These are phyloP conservation scores for Pteria penguin DNA, from an alignment of 2,888 invertebrate species.

Conservation along the genomic window DNA sequence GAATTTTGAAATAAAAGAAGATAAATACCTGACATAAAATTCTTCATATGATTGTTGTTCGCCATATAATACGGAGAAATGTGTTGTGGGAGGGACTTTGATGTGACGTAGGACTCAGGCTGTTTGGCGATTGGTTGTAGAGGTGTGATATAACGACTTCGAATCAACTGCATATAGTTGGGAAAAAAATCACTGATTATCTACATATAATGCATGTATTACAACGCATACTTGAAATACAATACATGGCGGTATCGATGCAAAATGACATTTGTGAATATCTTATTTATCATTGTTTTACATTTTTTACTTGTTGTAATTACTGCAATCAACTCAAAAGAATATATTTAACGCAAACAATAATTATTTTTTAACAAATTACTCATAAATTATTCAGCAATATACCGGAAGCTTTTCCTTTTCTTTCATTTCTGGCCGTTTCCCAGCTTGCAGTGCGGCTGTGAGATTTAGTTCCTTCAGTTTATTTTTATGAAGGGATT, in stretches of 20 bases:
- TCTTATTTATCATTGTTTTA: no score
- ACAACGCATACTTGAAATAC: no score
- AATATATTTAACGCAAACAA: no score
- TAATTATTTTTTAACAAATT: no score
- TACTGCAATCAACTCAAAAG: no score
- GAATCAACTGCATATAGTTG: conserved; percentile 65
- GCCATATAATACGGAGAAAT: conserved; percentile 70
- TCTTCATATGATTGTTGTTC: conserved; percentile 64
- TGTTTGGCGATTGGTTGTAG: conserved; percentile 61
- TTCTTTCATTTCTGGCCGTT: conserved; percentile 44
- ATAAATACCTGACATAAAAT: conserved; percentile 72
- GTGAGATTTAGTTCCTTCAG: conserved; percentile 57
- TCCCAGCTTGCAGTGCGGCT: conserved; percentile 62
- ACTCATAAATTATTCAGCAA: no score
- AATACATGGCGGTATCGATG: no score
- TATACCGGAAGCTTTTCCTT: conserved; percentile 59
- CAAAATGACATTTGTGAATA: no score
- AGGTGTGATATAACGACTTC: conserved; percentile 57
- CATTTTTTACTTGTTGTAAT: no score
- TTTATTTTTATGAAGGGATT: conserved; percentile 59
- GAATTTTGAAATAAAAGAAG: not conserved
- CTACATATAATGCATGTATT: no score
- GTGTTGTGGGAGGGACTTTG: conserved; percentile 54
- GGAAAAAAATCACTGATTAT: no score
- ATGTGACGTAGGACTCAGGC: conserved; percentile 61